Evolutionary conservation across 2,888 invertebrate genomes (phyloP), one percentile per base, ranked within the genome.

Genomic region (Dicyrtoma fusca): DNA sequence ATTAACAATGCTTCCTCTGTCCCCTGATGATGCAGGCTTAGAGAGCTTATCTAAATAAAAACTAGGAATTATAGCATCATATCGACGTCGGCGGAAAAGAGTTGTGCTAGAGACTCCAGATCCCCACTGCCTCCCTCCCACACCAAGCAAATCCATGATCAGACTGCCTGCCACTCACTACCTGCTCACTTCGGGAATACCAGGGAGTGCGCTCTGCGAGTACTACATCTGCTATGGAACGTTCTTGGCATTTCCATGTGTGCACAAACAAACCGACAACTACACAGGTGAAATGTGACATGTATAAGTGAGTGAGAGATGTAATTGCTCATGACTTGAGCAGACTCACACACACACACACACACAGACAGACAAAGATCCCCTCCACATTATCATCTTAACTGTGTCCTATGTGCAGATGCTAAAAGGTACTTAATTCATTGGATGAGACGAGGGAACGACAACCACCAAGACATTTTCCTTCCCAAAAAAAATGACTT

Each of bases 1-100:
- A 66, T 53, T 66, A 66, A 53, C 53, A 51, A 65, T 26, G 17
- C 51, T 66, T 53, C 66, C 23, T 51, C 65, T 66, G 53, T 66
- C 53, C 19, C 53, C 53, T 66, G 42, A 53, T 66, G 42, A 53
- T 66, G 66, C 51, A 66, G 17, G 53, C 42, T 55, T n/a, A n/a
- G 34, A 34, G 34, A 34, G 34, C 26, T 25, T 25, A 57, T n/a
- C 57, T 21, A 53, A 53, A 53, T 53, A 17, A 21, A 53, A 53
- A 53, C 34, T 34, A 34, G 34, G 34, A 34, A 34, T 34, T 34
- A 34, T 34, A 34, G 34, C n/a, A n/a, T n/a, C n/a, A n/a, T n/a
- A n/a, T n/a, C n/a, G n/a, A n/a, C n/a, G n/a, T 34, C 34, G 8
- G 34, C 3, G 34, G 8, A 8, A 34, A 8, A 34, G 34, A 34